Evolutionary conservation across 2,113 vertebrate species (phyloP).

Genomic region (Hystrix brachyura): DNA sequence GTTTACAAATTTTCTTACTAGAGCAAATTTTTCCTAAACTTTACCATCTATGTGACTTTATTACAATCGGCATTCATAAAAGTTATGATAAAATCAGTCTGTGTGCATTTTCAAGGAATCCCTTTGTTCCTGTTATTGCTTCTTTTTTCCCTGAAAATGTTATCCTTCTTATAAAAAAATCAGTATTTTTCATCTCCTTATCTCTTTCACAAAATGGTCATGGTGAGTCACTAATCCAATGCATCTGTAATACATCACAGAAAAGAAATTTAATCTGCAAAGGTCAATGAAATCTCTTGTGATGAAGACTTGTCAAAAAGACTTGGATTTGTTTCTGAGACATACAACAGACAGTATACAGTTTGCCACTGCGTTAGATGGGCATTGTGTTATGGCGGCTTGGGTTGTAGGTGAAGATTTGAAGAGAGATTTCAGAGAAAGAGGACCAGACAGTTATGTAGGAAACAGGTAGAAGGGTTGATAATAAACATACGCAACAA

Average conservation of each 20-base stretch:
- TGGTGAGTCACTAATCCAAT: neutral
- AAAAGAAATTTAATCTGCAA: conserved; percentile 70
- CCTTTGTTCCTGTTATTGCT: neutral
- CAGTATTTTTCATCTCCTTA: neutral
- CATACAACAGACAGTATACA: conserved; percentile 29
- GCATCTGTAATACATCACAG: conserved; percentile 33
- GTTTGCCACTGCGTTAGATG: neutral
- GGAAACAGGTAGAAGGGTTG: neutral
- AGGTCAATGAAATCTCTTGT: conserved; percentile 60
- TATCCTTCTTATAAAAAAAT: conserved; percentile 34
- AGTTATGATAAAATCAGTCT: conserved; percentile 9
- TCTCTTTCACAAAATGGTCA: neutral
- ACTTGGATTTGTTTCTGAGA: conserved; percentile 33
- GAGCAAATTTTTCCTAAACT: neutral
- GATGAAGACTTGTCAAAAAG: conserved; percentile 64
- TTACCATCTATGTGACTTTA: neutral
- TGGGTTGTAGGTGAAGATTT: neutral
- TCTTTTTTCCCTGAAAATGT: neutral
- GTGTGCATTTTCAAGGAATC: conserved; percentile 41
- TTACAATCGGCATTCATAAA: neutral
- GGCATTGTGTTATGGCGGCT: neutral
- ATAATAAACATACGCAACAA: neutral
- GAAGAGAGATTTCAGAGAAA: neutral
- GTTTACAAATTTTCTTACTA: neutral
- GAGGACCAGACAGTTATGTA: neutral